These are phyloP conservation scores for Loriculus beryllinus DNA, from an alignment of 2,797 vertebrate genomes.

Conservation along the genomic window DNA sequence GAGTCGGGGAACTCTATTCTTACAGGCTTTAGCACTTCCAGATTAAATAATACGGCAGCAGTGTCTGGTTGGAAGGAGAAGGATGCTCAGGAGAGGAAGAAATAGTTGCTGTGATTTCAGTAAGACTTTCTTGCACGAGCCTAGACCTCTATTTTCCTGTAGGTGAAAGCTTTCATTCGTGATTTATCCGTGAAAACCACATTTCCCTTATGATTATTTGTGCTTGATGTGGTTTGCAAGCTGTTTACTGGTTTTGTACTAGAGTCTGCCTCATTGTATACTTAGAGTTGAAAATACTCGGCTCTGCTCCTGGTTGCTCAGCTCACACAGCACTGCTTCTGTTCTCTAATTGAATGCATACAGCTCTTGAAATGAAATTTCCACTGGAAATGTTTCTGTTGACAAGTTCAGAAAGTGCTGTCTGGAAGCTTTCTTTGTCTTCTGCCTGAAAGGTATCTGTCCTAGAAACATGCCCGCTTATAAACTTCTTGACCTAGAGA, in stretches of 20 bases:
- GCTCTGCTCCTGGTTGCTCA: accelerated
- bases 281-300: neutral
- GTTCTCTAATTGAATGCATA: neutral
- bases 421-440: neutral
- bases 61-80: neutral
- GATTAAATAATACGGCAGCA: neutral
- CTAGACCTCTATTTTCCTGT: neutral
- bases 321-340: neutral
- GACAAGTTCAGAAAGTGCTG: neutral
- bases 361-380: constrained; percentile 9
- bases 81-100: neutral
- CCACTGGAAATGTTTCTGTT: neutral
- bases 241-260: neutral
- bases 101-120: neutral
- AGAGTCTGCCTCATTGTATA: neutral
- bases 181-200: neutral
- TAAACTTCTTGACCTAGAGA: neutral
- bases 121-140: neutral
- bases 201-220: neutral
- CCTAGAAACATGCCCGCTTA: neutral
- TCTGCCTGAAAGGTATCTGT: neutral
- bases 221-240: neutral
- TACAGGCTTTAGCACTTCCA: neutral
- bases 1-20: neutral
- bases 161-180: neutral